Conservation (phyloP, 2,797 vertebrate species). For the Passerculus sandwichensis region DNA sequence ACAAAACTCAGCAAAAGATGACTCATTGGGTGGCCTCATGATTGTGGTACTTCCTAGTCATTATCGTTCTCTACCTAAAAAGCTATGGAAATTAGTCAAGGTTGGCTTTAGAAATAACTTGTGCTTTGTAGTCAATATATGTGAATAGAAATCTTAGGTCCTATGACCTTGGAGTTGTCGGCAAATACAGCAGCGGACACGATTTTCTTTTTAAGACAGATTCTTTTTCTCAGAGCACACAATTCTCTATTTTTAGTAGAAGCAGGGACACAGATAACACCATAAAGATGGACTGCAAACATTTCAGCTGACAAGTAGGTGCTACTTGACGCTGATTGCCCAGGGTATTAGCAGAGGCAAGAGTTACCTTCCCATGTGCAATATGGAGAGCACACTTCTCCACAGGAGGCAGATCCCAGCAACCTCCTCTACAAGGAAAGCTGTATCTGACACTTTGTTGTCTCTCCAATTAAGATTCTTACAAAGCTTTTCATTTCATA, state of each 20-base stretch:
- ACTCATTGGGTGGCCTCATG: background rate
- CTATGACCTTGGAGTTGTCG: background rate
- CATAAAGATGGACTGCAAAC: background rate
- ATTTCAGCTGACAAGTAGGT: background rate
- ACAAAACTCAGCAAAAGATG: background rate
- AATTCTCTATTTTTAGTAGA: background rate
- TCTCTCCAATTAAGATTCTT: background rate
- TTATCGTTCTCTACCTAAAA: background rate
- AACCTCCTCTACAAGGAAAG: background rate
- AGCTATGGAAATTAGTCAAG: background rate
- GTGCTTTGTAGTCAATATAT: background rate
- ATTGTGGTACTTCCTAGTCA: background rate
- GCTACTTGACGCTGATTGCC: background rate
- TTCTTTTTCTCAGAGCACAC: background rate
- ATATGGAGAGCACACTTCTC: rapidly evolving
- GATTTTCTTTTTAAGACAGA: background rate
- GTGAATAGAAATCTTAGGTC: background rate
- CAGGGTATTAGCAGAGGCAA: rapidly evolving
- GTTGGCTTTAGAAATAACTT: background rate
- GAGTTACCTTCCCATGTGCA: rapidly evolving
- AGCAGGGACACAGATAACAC: background rate
- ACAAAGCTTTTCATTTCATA: background rate
- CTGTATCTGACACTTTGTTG: background rate
- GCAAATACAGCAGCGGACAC: background rate
- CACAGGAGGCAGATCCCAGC: background rate